A percentile compares a stretch with the other conserved stretches of the same genome.
Conservation (phyloP, 2,888 invertebrate species). For the Byasa hedistus region DNA sequence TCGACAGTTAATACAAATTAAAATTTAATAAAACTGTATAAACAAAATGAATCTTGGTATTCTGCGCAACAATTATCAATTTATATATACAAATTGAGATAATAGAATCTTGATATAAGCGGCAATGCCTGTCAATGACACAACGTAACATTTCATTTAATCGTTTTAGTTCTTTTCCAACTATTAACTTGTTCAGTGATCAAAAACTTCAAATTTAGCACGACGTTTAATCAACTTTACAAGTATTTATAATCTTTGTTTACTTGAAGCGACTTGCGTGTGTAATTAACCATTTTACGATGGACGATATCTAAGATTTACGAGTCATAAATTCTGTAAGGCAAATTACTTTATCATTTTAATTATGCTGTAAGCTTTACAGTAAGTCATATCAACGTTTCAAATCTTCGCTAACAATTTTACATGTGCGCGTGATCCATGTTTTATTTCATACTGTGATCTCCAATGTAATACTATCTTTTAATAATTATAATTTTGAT, state of each 20-base stretch:
- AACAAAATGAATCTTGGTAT: not conserved
- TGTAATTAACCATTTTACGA: constrained; percentile 25
- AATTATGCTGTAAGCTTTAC: constrained; percentile 21
- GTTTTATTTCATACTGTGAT: not conserved
- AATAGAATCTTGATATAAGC: too few species aligned
- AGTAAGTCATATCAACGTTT: constrained; percentile 18
- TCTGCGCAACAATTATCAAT: not conserved
- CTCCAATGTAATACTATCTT: not conserved
- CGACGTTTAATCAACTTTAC: constrained; percentile 6
- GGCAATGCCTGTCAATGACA: too few species aligned
- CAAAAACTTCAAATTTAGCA: constrained; percentile 4
- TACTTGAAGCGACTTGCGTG: constrained; percentile 18
- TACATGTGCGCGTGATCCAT: not conserved
- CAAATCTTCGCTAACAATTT: constrained; percentile 7
- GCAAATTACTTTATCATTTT: constrained; percentile 27
- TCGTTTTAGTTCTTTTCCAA: too few species aligned
- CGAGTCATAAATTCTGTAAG: constrained; percentile 27
- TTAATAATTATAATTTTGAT: not conserved
- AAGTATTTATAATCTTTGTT: constrained; percentile 24
- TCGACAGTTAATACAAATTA: not conserved
- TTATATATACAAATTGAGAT: not conserved
- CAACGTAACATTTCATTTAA: too few species aligned
- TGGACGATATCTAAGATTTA: constrained; percentile 24
- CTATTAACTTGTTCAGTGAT: not conserved
- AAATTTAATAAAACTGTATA: not conserved